phyloP scores from a whole-genome alignment of 1,140 invertebrate species.

The Camponotus vicinus region DNA sequence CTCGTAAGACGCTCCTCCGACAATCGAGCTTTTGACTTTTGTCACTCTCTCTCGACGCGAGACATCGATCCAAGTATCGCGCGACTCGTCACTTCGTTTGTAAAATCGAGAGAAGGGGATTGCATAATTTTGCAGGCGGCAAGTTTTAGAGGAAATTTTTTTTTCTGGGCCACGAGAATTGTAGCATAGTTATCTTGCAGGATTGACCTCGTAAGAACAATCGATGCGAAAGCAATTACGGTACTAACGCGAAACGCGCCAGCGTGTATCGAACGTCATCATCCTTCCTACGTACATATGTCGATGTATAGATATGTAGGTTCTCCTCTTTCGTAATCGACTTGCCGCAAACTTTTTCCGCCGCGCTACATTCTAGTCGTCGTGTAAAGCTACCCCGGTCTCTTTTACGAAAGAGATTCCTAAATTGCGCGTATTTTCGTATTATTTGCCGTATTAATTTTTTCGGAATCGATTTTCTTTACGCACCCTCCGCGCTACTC shows the following conservation, averaged over 20 bases:
- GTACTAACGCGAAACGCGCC: constrained; percentile 58
- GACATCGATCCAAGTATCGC: constrained; percentile 10
- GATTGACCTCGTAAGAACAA: constrained; percentile 67
- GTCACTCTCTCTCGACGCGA: neutral
- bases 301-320: neutral
- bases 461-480: neutral
- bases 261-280: constrained; percentile 41
- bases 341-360: neutral
- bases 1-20: too few relatives aligned
- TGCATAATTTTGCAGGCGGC: neutral
- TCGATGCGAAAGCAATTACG: constrained; percentile 74
- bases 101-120: too few relatives aligned
- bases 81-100: neutral
- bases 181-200: constrained; percentile 22
- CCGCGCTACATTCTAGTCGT: neutral
- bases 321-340: neutral
- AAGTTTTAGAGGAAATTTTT: neutral
- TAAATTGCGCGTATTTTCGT: neutral
- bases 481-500: neutral
- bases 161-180: constrained; percentile 20
- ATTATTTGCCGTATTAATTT: too few relatives aligned
- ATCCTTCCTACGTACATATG: constrained; percentile 16
- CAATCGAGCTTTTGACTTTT: neutral
- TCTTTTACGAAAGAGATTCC: neutral
- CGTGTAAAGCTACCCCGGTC: neutral